These are phyloP conservation scores for Drosophila meridiana DNA, from an alignment of 2,888 invertebrate species.

Conservation along the genomic window DNA sequence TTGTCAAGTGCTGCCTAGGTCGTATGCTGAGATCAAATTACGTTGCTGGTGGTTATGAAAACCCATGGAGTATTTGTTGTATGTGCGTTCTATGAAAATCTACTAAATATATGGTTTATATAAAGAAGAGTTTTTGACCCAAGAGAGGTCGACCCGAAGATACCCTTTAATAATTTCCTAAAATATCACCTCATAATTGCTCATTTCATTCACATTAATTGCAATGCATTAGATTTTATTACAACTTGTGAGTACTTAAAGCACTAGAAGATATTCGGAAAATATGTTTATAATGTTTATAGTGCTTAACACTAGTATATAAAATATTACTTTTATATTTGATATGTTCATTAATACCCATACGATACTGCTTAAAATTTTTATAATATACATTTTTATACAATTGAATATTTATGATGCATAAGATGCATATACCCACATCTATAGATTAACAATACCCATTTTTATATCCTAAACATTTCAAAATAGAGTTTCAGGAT, in stretches of 20 bases:
- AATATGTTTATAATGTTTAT: not conserved
- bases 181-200: not conserved
- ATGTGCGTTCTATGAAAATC: constrained; percentile 38
- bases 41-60: constrained; percentile 34
- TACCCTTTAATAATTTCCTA: not conserved
- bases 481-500: too few species aligned
- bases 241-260: not conserved
- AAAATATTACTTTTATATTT: not conserved
- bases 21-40: constrained; percentile 38
- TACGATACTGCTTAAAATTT: too few species aligned
- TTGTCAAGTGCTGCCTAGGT: constrained; percentile 42
- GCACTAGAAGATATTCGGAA: not conserved
- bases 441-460: too few species aligned
- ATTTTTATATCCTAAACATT: too few species aligned
- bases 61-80: constrained; percentile 27
- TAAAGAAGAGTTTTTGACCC: not conserved
- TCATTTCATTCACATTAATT: not conserved
- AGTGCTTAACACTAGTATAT: not conserved
- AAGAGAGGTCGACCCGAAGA: not conserved
- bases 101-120: not conserved
- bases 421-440: too few species aligned
- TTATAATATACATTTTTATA: too few species aligned
- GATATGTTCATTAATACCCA: not conserved
- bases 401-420: too few species aligned
- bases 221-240: not conserved